phyloP scores from a whole-genome alignment of 1,140 invertebrate genomes.

The Lerema accius region DNA sequence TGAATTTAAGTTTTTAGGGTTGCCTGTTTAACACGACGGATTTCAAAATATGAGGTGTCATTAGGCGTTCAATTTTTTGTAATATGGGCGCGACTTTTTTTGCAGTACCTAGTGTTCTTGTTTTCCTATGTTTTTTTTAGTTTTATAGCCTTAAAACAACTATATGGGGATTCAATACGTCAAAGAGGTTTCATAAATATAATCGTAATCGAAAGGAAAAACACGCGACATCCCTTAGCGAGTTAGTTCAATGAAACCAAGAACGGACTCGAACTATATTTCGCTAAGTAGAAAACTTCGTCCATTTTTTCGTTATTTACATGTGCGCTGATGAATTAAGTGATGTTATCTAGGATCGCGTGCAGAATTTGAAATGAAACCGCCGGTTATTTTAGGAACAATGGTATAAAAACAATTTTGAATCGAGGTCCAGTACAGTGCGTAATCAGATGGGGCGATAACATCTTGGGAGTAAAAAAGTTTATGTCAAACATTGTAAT shows the following conservation, averaged over 20 bases:
- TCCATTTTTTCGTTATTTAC: conserved; percentile 12
- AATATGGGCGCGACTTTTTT: too few relatives aligned
- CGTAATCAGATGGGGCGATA: conserved; percentile 1
- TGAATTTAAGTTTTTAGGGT: too few relatives aligned
- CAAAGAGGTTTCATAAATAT: too few relatives aligned
- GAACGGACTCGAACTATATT: conserved; percentile 9
- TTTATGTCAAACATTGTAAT: neutral
- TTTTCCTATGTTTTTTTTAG: too few relatives aligned
- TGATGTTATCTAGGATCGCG: conserved; percentile 39
- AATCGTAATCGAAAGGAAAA: neutral
- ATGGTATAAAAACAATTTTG: conserved; percentile 25
- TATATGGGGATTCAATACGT: too few relatives aligned
- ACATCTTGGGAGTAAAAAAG: neutral
- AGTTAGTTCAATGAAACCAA: neutral
- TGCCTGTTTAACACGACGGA: too few relatives aligned
- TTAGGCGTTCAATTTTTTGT: too few relatives aligned
- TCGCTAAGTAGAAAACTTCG: conserved; percentile 14
- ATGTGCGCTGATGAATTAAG: conserved; percentile 24
- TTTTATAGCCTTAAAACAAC: too few relatives aligned
- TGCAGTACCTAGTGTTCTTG: too few relatives aligned
- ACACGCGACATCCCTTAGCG: neutral
- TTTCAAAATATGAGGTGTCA: too few relatives aligned
- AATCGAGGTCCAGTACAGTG: conserved; percentile 11
- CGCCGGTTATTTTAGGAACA: conserved; percentile 29
- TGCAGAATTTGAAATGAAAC: conserved; percentile 37